phyloP scores from a whole-genome alignment of 2,888 invertebrate genomes.

The Apamea sordens region DNA sequence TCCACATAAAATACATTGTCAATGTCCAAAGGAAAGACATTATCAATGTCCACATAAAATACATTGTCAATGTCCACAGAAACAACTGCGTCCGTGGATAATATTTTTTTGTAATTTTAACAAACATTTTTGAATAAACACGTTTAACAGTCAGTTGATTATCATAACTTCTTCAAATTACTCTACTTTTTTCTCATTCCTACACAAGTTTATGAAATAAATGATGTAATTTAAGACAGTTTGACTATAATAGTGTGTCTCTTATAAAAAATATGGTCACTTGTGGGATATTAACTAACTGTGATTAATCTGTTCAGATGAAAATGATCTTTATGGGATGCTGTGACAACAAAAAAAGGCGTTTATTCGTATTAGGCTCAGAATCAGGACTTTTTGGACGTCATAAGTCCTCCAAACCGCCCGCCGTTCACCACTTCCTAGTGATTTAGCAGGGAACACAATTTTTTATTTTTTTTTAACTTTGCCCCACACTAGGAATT shows the following conservation, averaged over 20 bases:
- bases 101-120: background rate
- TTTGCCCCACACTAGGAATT: too few species aligned
- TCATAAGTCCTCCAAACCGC: background rate
- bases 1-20: too few species aligned
- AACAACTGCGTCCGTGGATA: background rate
- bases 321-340: constrained; percentile 34
- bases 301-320: constrained; percentile 57
- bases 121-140: too few species aligned
- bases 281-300: constrained; percentile 55
- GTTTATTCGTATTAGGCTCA: background rate
- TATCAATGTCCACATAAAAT: too few species aligned
- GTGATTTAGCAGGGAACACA: background rate
- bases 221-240: constrained; percentile 11
- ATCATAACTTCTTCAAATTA: constrained; percentile 3
- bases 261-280: constrained; percentile 22
- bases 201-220: constrained; percentile 23
- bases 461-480: too few species aligned
- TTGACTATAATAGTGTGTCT: constrained; percentile 17
- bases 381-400: too few species aligned
- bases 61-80: background rate
- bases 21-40: too few species aligned
- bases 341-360: constrained; percentile 24
- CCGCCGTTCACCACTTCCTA: background rate
- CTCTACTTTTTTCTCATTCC: constrained; percentile 37
- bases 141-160: constrained; percentile 16